Evolutionary conservation across 1,140 invertebrate genomes (phyloP).

Genomic region (Colletes latitarsis): DNA sequence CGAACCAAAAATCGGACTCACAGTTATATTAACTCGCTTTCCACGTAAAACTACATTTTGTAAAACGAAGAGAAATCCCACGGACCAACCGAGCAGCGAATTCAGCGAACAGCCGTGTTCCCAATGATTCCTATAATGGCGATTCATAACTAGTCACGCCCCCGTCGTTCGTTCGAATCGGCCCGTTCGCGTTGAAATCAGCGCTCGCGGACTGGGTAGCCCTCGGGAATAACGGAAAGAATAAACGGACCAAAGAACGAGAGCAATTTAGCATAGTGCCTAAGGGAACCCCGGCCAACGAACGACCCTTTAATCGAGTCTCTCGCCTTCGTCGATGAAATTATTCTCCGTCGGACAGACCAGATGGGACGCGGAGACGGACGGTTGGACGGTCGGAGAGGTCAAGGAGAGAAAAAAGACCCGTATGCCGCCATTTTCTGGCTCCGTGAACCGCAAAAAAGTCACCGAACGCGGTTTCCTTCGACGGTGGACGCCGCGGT

Average conservation of each 20-base stretch:
- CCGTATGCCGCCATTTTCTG: constrained; percentile 52
- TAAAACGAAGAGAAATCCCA: too few relatives aligned
- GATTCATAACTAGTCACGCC: constrained; percentile 17
- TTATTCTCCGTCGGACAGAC: not conserved
- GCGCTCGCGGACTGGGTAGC: not conserved
- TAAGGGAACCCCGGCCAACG: not conserved
- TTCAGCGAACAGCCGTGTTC: not conserved
- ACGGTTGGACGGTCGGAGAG: too few relatives aligned
- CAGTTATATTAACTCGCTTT: too few relatives aligned
- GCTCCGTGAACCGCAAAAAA: constrained; percentile 56
- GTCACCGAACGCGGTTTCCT: constrained; percentile 12
- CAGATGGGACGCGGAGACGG: not conserved
- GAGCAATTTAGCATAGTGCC: constrained; percentile 26
- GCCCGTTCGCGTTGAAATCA: constrained; percentile 22
- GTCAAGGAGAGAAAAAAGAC: not conserved
- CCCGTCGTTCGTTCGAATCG: not conserved
- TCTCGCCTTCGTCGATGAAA: not conserved
- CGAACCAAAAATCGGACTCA: too few relatives aligned
- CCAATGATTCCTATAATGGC: not conserved
- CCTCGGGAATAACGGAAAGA: constrained; percentile 6
- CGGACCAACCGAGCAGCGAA: too few relatives aligned
- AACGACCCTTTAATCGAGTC: constrained; percentile 5
- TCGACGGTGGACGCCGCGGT: constrained; percentile 17
- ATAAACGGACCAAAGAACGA: constrained; percentile 8
- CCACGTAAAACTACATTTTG: too few relatives aligned